Evolutionary conservation across 2,113 vertebrate genomes (phyloP), one percentile per base, ranked within the genome.

Genomic region (Shinisaurus crocodilurus): DNA sequence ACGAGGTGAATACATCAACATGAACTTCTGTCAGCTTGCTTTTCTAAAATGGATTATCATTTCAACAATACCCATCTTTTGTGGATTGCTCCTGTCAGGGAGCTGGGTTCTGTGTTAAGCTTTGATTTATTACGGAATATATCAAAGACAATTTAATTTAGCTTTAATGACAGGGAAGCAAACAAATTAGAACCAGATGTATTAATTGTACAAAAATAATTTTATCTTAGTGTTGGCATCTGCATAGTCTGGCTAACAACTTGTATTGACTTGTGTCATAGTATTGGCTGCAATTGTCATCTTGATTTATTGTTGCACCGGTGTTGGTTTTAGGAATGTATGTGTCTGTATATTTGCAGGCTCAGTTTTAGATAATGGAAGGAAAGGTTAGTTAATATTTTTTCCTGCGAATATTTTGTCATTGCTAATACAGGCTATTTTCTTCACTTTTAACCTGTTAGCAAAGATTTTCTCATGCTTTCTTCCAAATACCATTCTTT

Each of bases 51-150:
- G 69, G 90, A 75, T 74, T 43, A 85, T 69, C 82, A 90, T 85
- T 69, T 92, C 88, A 92, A 37, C 75, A 63, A 23, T 32, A n/a
- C 82, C 23, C 10, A 18, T 81, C 40, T 79, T 48, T 92, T 90
- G 40, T 76, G 34, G 81, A 37, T 67, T 87, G 15, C 88, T 65
- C 32, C 87, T 91, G n/a, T 89, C 88, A 0, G 0, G 91, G 43
- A 81, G 34, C 74, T 88, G 91, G 70, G 86, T 89, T 34, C 0
- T n/a, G 0, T 34, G 57, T 43, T 85, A 87, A 57, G 18, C 60
- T 90, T 92, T 92, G 87, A 82, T 92, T 91, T 94, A 74, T 86
- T 90, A 79, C 13, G 6, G 82, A 90, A 90, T 65, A 67, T 87
- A 63, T 54, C n/a, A 29, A 81, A 91, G 89, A 88, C 2, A 2